A percentile compares a stretch with the other conserved stretches of the same genome.
Evolutionary conservation across 2,888 invertebrate genomes (phyloP).

Genomic region (Orthonevra nobilis): DNA sequence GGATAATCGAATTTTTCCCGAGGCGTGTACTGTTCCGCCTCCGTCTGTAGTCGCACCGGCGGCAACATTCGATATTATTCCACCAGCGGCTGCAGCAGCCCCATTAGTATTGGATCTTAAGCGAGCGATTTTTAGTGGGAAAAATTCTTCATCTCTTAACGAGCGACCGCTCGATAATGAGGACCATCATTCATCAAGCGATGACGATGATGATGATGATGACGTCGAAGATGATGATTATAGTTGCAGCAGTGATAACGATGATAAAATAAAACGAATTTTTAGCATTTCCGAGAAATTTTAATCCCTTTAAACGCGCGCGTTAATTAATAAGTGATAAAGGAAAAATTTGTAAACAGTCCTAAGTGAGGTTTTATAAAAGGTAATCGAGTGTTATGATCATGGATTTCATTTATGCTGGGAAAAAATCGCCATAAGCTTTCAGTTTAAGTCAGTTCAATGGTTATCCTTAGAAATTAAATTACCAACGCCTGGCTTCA

Average conservation of each 20-base stretch:
- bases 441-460: too few species aligned
- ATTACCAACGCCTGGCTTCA: too few species aligned
- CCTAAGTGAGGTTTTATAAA: slow-evolving; percentile 10
- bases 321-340: slow-evolving; percentile 25
- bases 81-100: slow-evolving; percentile 72
- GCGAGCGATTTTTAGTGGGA: slow-evolving; percentile 75
- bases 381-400: slow-evolving; percentile 4
- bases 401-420: slow-evolving; percentile 12
- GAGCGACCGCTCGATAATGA: slow-evolving; percentile 54
- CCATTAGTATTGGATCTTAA: slow-evolving; percentile 76
- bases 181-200: slow-evolving; percentile 59
- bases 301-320: slow-evolving; percentile 68
- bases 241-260: slow-evolving; percentile 75
- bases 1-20: slow-evolving; percentile 78
- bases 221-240: slow-evolving; percentile 53
- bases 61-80: slow-evolving; percentile 75
- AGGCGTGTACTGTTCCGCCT: slow-evolving; percentile 70
- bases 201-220: slow-evolving; percentile 49
- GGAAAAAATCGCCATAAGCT: too few species aligned
- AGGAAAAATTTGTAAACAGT: slow-evolving; percentile 4
- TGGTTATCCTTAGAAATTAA: too few species aligned
- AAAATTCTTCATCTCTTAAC: slow-evolving; percentile 49
- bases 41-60: slow-evolving; percentile 63
- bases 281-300: slow-evolving; percentile 80
- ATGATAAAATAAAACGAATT: slow-evolving; percentile 79